Evolutionary conservation across 2,797 vertebrate species (phyloP), one percentile per base, ranked within the genome.

Genomic region (Columba guinea): DNA sequence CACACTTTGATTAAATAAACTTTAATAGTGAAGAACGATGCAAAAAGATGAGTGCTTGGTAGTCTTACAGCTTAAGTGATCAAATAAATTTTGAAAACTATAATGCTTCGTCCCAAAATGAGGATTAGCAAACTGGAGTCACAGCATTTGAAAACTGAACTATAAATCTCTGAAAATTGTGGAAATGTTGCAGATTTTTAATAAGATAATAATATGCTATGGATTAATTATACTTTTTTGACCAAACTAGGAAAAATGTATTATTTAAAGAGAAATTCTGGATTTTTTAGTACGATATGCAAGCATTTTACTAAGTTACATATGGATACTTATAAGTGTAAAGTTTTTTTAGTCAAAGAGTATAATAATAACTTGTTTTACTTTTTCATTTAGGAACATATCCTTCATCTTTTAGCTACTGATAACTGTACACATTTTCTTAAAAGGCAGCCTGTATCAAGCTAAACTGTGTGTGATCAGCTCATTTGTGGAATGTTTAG

Each of bases 331-430:
- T 87, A 0, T 1, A 44, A 52, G 26, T 52, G 18, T 24, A 13
- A 18, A 12, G 1, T 44, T 21, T 63, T 70, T 75, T 32, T 78
- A 58, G 11, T 73, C 52, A 76, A 89, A 60, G 10, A 44, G 10
- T 46, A 3, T 48, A 56, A 48, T 70, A 3, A 22, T 34, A 55
- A 41, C 16, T 2, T 37, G 30, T 68, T 67, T 49, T 34, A 26
- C 27, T 44, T 86, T 96, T 95, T 92, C 68, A 53, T 62, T 94
- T 90, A 63, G 76, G 39, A 91, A 44, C 63, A 67, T 87, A 84
- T 52, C 4, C 24, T 91, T 85, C 32, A 32, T 90, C 48, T 82
- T 73, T 84, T 64, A 93, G 10, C 35, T 95, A 30, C 53, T 84
- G 44, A 48, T 65, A 46, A 46, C 9, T 64, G 21, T 46, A 46